Evolutionary conservation across 2,797 vertebrate genomes (phyloP), one percentile per base, ranked within the genome.

Genomic region (Hippopotamyrus pictus): DNA sequence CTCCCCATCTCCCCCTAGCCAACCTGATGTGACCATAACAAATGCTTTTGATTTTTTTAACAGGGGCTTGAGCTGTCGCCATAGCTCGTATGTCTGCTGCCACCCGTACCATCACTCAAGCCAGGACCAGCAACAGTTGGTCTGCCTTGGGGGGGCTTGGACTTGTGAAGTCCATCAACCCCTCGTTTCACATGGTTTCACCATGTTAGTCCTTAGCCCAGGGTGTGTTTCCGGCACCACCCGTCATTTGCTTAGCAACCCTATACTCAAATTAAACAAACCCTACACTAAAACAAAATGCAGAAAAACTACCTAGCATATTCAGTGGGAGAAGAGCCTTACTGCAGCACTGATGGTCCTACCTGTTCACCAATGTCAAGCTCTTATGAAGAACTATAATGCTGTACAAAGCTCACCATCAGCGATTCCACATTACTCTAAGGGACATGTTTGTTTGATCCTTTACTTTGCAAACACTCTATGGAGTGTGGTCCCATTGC

Each of bases 401-500:
- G 76, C 92, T 92, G 92, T 94, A 93, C 93, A 94, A 90, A 90
- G 59, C 57, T 51, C 88, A 73, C 22, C 83, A 94, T 91, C 92
- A 91, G 90, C 54, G 90, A 95, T 93, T 96, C 95, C 93, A 94
- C 93, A 92, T 82, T 46, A 88, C n/a, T 50, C 88, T 89, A 91
- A 89, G 93, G 37, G n/a, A 82, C 37, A 46, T 76, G 33, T 46
- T 82, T 33, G 11, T 69, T 69, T 65, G 62, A 3, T 54, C 53
- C 53, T 54, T 54, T 82, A 82, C 19, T 82, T n/a, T 17, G 19
- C 41, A 46, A 82, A 82, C 41, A 82, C 37, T 7, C 14, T 82
- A 22, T n/a, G 19, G 8, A 82, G 19, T 82, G 19, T 11, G 19
- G 19, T 46, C 19, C 41, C 19, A 46, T 82, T 22, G 76, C 3